Percentiles rank a stretch among this genome's conserved stretches.
Conservation (phyloP, 2,797 vertebrate genomes). For the Sorex maritimensis region DNA sequence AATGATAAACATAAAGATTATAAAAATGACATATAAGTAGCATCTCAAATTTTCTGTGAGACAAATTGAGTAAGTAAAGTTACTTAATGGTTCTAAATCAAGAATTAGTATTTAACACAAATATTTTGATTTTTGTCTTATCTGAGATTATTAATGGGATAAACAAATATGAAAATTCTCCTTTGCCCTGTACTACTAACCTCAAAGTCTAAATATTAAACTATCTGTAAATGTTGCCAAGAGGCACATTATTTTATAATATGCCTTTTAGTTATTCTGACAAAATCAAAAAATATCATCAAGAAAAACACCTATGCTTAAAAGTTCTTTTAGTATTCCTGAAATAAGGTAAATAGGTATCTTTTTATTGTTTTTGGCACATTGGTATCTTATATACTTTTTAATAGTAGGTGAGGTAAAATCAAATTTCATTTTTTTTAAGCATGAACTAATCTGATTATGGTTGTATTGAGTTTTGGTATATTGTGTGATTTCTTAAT, state of each 20-base stretch:
- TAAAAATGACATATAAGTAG: neutral
- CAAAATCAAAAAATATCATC: neutral
- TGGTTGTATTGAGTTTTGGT: neutral
- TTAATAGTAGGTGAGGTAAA: neutral
- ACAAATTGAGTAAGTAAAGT: neutral
- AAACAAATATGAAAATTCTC: neutral
- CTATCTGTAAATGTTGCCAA: neutral
- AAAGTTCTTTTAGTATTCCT: neutral
- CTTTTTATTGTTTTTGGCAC: neutral
- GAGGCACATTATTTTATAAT: neutral
- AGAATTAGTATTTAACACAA: neutral
- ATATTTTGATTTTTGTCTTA: neutral
- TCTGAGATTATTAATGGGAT: neutral
- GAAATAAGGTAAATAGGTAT: neutral
- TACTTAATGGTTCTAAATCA: conserved; percentile 26
- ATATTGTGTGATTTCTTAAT: neutral
- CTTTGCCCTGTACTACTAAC: neutral
- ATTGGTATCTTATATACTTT: conserved; percentile 44
- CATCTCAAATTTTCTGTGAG: neutral
- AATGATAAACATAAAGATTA: neutral
- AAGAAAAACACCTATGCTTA: neutral
- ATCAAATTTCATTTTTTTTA: conserved; percentile 41
- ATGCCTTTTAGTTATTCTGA: neutral
- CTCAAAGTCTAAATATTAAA: neutral
- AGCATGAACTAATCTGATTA: neutral